Evolutionary conservation across 2,888 invertebrate genomes (phyloP).

Genomic region (Caenorhabditis drosophilae): DNA sequence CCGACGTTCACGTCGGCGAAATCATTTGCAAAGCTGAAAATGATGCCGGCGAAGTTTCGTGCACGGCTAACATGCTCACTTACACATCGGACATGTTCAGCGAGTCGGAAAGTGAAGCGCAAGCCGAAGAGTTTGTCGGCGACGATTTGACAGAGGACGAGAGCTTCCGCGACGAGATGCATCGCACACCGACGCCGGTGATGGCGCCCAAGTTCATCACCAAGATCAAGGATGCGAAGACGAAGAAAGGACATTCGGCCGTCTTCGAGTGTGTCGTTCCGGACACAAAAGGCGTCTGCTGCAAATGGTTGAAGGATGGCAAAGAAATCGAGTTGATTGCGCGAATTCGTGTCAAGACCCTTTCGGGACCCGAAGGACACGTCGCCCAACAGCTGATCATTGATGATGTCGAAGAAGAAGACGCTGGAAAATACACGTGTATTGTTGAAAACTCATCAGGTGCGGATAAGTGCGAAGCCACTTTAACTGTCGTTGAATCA

Average conservation of each 20-base stretch:
- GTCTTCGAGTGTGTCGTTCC: constrained; percentile 70
- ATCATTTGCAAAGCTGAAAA: constrained; percentile 70
- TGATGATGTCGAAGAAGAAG: constrained; percentile 64
- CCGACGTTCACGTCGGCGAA: constrained; percentile 68
- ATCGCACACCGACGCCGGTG: constrained; percentile 68
- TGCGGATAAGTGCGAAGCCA: constrained; percentile 64
- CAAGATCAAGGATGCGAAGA: constrained; percentile 64
- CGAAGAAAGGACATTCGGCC: constrained; percentile 66
- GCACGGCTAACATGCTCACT: constrained; percentile 68
- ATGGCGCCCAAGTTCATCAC: constrained; percentile 69
- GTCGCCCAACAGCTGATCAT: constrained; percentile 61
- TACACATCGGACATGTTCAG: constrained; percentile 67
- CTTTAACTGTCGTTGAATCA: constrained; percentile 58
- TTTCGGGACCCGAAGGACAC: constrained; percentile 55
- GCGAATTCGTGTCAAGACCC: constrained; percentile 64
- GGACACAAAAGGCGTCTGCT: constrained; percentile 68
- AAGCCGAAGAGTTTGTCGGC: constrained; percentile 58
- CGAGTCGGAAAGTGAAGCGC: constrained; percentile 64
- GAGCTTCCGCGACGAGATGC: constrained; percentile 56
- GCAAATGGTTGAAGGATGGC: constrained; percentile 68
- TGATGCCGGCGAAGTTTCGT: constrained; percentile 69
- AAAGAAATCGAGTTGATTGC: constrained; percentile 68
- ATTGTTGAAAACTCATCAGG: constrained; percentile 67
- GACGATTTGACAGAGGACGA: constrained; percentile 57
- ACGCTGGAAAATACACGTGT: constrained; percentile 66